Base-by-base conservation (phyloP, 2,113 vertebrate genomes). In the Sinocyclocheilus maitianheensis region DNA sequence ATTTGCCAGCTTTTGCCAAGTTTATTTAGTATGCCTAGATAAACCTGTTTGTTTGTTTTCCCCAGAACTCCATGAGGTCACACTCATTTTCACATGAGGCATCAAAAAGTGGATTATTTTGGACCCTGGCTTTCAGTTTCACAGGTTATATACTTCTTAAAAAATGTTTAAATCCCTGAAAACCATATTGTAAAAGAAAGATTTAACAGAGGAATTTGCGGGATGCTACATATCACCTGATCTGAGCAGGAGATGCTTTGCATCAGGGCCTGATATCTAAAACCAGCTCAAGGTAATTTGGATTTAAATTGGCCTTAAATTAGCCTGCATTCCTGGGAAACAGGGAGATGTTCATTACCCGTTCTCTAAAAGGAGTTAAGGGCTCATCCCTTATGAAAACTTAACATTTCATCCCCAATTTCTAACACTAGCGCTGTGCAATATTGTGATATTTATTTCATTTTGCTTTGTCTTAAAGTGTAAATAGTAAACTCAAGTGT, bases 201-300 rank as follows among this genome's bases (percentile, higher is more conserved):
- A 5, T 78, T 78, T 78, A 37, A 58, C 16, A 5, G 24, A 34
- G 53, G 34, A 20, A 1, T 0, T 34, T 78, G 76, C 22, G 26
- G 26, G 20, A 74, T 43, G n/a, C 4, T 43, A 43, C 10, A 12
- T n/a, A 43, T 74, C 30, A 37, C 30, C 58, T 46, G 22, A 46
- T 65, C 22, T 63, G 43, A 81, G 76, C 10, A 46, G 22, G 20
- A 65, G 37, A 65, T 30, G 9, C 14, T 65, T 67, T 67, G 40
- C 18, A 81, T 81, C 22, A 48, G 37, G 62, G n/a, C 79, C 58
- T 67, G 60, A 81, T 67, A 81, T 81, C 79, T 48, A 67, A 81
- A 63, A 81, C 40, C 79, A 81, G 79, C 62, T 40, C 79, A 81
- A 18, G 62, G 60, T 81, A 81, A 81, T 81, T 79, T 62, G 62